Conservation (phyloP, 2,888 invertebrate genomes). For the Suillia variegata region DNA sequence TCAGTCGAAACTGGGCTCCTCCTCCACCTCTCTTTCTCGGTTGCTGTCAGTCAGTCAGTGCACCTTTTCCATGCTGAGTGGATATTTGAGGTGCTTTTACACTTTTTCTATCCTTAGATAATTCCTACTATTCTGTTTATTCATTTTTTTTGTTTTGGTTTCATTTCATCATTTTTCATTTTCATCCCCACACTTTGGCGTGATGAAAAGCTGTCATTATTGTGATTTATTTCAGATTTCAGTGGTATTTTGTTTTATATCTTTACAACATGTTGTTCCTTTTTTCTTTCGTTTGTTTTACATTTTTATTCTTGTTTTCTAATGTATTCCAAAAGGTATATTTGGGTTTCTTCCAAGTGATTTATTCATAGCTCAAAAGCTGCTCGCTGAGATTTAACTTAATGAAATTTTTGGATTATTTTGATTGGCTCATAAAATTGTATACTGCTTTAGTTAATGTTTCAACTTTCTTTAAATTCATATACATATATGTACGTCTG, state of each 20-base stretch:
- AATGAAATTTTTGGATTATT: not conserved
- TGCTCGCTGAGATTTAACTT: not conserved
- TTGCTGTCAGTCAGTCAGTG: not conserved
- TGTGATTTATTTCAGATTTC: constrained; percentile 20
- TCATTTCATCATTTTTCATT: not conserved
- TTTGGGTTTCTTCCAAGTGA: not conserved
- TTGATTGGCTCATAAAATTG: too few species aligned
- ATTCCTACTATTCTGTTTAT: not conserved
- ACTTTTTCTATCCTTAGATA: not conserved
- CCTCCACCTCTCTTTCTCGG: too few species aligned
- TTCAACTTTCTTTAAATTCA: too few species aligned
- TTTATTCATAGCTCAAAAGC: not conserved
- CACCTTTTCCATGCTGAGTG: not conserved
- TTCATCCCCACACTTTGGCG: not conserved
- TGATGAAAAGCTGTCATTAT: constrained; percentile 21
- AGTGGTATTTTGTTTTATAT: constrained; percentile 15
- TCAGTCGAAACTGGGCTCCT: too few species aligned
- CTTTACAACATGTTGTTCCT: not conserved
- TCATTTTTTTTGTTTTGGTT: too few species aligned
- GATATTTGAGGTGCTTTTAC: not conserved
- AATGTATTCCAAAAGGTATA: not conserved
- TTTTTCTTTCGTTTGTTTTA: not conserved
- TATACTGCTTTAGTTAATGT: too few species aligned
- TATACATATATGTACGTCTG: too few species aligned
- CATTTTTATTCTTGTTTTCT: not conserved